Base-by-base conservation (phyloP, 2,113 vertebrate species). In the Nothobranchius kuhntae region DNA sequence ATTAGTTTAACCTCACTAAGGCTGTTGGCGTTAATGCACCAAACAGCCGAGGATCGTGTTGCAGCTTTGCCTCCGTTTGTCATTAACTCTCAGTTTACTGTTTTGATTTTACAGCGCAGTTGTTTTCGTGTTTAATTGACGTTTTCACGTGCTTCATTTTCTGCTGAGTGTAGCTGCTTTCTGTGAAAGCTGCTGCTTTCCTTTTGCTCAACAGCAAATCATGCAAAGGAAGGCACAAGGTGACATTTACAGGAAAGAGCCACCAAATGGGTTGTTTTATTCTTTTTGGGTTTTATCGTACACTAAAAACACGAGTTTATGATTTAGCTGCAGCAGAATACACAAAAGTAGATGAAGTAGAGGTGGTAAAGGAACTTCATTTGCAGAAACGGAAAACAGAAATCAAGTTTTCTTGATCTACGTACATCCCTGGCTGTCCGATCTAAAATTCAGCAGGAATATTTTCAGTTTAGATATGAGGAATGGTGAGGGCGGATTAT, bases 391-490 rank as follows among this genome's bases (percentile, higher is more conserved):
- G 3, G 4, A 30, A 30, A 30, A 4, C 30, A 30, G 30, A 30
- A 30, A 30, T 30, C 30, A 30, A 3, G 30, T 30, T 30, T 30
- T 4, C 30, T 30, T 30, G 30, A 4, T 30, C 30, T 30, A 3
- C 55, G 58, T 9, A 35, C 35, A 45, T 11, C 45, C 13, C 51
- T 66, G 17, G 9, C 57, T 79, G 56, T 61, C 36, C 15, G 55
- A 21, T 14, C 17, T 13, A 13, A 61, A 66, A 36, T 68, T 47
- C 54, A 13, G 51, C 50, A 44, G 46, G 50, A 52, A 71, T 71
- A 75, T 77, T 81, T 80, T 68, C 11, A 7, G 55, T 63, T 21
- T 1, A n/a, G 48, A 44, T 13, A 52, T 11, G 11, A 56, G 10
- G 55, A 79, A 54, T 55, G 65, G 14, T 77, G 30, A 15, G 21